Percentiles rank a stretch among this genome's conserved stretches.
Conservation (phyloP, 2,113 vertebrate species). For the Bungarus multicinctus region DNA sequence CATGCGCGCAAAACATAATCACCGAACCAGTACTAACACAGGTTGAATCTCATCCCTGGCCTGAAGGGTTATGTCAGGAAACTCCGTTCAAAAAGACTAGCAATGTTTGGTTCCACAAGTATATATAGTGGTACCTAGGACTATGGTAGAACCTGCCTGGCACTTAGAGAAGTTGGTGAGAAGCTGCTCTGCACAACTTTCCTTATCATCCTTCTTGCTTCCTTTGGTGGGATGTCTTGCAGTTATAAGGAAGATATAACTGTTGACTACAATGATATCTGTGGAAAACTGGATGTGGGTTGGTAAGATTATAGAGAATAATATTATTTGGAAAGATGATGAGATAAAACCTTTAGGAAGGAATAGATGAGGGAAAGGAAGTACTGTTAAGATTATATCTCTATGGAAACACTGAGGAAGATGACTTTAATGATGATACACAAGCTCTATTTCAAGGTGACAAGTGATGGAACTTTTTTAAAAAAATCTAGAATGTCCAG, state of each 20-base stretch:
- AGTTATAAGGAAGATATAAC: not conserved
- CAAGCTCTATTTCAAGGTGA: not conserved
- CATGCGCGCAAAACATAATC: too few relatives aligned
- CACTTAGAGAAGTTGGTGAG: not conserved
- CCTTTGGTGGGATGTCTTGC: not conserved
- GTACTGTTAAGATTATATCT: not conserved
- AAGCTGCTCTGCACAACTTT: not conserved
- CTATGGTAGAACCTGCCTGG: not conserved
- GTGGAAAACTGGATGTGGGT: not conserved
- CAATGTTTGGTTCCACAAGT: not conserved
- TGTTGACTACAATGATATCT: not conserved
- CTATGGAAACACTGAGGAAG: not conserved
- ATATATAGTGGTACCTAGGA: not conserved
- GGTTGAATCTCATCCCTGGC: too few relatives aligned
- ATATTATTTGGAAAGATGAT: not conserved
- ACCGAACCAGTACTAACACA: too few relatives aligned
- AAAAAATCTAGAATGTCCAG: not conserved
- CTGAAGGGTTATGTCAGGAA: not conserved
- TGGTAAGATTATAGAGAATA: not conserved
- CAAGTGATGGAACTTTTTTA: not conserved
- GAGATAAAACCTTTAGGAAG: not conserved
- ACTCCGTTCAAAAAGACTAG: not conserved
- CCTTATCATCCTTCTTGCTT: too few relatives aligned
- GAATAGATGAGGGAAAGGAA: not conserved
- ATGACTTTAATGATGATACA: not conserved